Evolutionary conservation across 2,888 invertebrate species (phyloP), one percentile per base, ranked within the genome.

Genomic region (Eucera pruinosa): DNA sequence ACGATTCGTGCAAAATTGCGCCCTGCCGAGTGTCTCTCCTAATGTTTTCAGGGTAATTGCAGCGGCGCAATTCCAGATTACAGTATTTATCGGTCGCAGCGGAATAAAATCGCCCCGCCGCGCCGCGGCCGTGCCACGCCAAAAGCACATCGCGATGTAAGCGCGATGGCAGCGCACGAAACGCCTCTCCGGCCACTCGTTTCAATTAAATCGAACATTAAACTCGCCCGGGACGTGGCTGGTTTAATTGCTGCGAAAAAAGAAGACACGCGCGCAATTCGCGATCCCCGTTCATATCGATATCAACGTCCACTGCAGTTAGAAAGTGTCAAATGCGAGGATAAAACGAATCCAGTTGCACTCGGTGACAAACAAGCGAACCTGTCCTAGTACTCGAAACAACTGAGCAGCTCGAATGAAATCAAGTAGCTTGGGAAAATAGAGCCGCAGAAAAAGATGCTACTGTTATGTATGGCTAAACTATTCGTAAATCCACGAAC

Each of bases 1-100:
- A 55, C 41, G 66, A 73, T 67, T 18, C 43, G 45, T 39, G 47
- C 52, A 41, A 64, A 74, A 72, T 72, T 72, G 57, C 45, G 66
- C 43, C 39, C 45, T 4, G 33, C 9, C 36, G 25, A 62, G 36
- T 36, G 48, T 41, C 57, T 20, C 18, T 50, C 27, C 43, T 33
- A 43, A 33, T 11, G 60, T 73, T 73, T 55, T 65, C 9, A n/a
- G 25, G 30, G 48, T 54, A 65, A 73, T 65, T 66, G n/a, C 55
- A 20, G 13, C 27, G 36, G 20, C 48, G n/a, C 20, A 13, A 20
- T 30, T 57, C 54, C 27, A 50, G 43, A 66, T 73, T 76, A 67
- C 55, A 18, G 43, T 62, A 50, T 55, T 74, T 61, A 73, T 65
- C 58, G 65, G 15, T 15, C 45, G 11, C 11, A 13, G 3, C 2